phyloP scores from a whole-genome alignment of 2,888 invertebrate species.

The Caenorhabditis sp. region DNA sequence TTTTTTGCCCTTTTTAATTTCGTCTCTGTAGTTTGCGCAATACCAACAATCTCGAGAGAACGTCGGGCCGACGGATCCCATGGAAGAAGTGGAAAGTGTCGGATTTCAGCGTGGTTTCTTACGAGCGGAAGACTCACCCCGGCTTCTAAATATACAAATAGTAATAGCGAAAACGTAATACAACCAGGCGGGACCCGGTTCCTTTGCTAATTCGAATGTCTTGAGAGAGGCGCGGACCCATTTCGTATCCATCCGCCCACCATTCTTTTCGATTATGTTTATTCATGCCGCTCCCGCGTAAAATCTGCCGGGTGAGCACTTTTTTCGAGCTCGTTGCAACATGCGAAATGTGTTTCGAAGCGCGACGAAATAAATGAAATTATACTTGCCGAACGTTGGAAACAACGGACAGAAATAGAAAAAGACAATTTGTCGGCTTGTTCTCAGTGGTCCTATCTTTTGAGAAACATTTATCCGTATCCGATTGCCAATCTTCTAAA shows the following conservation, averaged over 20 bases:
- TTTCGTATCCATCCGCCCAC: slow-evolving; percentile 8
- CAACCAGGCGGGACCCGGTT: slow-evolving; percentile 17
- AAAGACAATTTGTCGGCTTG: no score
- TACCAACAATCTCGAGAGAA: slow-evolving; percentile 42
- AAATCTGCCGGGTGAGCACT: slow-evolving; percentile 28
- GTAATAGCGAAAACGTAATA: slow-evolving; percentile 46
- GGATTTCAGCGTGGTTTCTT: slow-evolving; percentile 38
- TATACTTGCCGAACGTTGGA: no score
- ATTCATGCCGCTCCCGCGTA: no score
- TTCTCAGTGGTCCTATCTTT: no score
- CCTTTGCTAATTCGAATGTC: slow-evolving; percentile 12
- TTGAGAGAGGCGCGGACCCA: neutral
- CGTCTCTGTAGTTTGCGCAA: neutral
- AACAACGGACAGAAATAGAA: no score
- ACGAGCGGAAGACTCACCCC: slow-evolving; percentile 6
- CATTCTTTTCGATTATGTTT: slow-evolving; percentile 26
- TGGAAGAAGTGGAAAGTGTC: slow-evolving; percentile 33
- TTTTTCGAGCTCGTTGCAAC: slow-evolving; percentile 38
- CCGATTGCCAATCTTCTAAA: neutral
- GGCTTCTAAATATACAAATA: slow-evolving; percentile 45
- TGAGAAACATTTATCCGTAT: no score
- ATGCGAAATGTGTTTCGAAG: slow-evolving; percentile 47
- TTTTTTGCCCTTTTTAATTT: neutral
- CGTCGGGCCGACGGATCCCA: slow-evolving; percentile 41
- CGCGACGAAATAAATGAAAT: slow-evolving; percentile 37